Conservation (phyloP, 2,797 vertebrate species). For the Peromyscus eremicus region DNA sequence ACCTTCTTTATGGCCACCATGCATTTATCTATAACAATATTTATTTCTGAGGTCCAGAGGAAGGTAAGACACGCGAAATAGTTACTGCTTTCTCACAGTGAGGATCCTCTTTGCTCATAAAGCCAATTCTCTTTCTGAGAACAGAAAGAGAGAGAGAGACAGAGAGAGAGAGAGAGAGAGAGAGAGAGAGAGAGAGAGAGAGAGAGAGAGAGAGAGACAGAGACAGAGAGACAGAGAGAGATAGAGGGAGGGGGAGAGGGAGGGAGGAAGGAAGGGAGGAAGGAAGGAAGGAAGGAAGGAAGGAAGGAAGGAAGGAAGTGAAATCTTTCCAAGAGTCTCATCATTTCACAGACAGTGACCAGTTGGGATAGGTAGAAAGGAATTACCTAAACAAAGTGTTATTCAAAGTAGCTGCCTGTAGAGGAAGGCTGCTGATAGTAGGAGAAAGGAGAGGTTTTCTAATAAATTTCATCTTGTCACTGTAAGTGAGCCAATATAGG, state of each 20-base stretch:
- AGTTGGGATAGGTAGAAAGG: constrained; percentile 20
- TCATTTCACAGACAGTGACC: neutral
- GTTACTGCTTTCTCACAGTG: neutral
- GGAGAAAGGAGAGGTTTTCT: constrained; percentile 8
- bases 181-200: fast-evolving
- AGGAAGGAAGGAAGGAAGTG: too few relatives aligned
- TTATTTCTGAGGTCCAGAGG: constrained; percentile 7
- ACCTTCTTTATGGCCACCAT: neutral
- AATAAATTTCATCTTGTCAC: constrained; percentile 58
- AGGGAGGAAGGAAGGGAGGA: neutral
- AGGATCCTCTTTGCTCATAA: neutral
- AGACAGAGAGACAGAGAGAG: too few relatives aligned
- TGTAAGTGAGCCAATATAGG: constrained; percentile 7
- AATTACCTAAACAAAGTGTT: constrained; percentile 14
- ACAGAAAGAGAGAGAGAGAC: neutral
- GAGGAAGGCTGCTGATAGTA: neutral
- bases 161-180: neutral
- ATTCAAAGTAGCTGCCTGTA: neutral
- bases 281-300: neutral
- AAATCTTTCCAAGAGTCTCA: neutral
- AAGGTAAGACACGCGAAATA: neutral
- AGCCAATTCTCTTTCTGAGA: constrained; percentile 6
- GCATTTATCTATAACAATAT: neutral
- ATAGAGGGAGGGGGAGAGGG: neutral
- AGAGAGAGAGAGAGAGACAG: neutral